Evolutionary conservation across 1,140 invertebrate genomes (phyloP).

Genomic region (Hyposmocoma kahamanoa): DNA sequence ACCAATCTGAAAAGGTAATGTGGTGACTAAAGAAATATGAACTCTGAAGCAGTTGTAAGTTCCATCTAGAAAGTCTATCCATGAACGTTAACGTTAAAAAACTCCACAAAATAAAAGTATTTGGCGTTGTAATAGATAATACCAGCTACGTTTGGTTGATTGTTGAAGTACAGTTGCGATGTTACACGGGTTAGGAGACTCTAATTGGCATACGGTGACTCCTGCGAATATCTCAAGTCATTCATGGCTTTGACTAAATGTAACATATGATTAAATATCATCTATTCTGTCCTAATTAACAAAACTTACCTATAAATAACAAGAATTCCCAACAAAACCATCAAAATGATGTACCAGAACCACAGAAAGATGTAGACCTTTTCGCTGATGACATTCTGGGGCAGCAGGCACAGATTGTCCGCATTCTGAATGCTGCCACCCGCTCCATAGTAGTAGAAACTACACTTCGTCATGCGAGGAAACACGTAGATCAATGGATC

Average conservation of each 20-base stretch:
- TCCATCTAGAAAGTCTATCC: no score
- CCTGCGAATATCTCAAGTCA: not conserved
- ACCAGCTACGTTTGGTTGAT: not conserved
- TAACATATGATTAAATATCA: not conserved
- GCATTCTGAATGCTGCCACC: not conserved
- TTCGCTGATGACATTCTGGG: not conserved
- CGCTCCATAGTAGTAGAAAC: not conserved
- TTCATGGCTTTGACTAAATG: not conserved
- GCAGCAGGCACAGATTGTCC: not conserved
- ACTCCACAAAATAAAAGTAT: not conserved
- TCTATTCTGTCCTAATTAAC: not conserved
- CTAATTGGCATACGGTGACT: no score
- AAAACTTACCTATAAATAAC: not conserved
- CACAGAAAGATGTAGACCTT: not conserved
- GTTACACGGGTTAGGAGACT: no score
- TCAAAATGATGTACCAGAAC: not conserved
- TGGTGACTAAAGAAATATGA: not conserved
- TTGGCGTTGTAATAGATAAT: not conserved
- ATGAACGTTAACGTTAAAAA: not conserved
- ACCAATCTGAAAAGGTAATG: not conserved
- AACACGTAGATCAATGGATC: not conserved
- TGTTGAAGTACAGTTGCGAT: not conserved
- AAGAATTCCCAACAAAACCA: not conserved
- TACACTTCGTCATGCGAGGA: not conserved
- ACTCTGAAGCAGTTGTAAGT: not conserved